Base-by-base conservation (phyloP, 2,113 vertebrate genomes). In the Gobio gobio region DNA sequence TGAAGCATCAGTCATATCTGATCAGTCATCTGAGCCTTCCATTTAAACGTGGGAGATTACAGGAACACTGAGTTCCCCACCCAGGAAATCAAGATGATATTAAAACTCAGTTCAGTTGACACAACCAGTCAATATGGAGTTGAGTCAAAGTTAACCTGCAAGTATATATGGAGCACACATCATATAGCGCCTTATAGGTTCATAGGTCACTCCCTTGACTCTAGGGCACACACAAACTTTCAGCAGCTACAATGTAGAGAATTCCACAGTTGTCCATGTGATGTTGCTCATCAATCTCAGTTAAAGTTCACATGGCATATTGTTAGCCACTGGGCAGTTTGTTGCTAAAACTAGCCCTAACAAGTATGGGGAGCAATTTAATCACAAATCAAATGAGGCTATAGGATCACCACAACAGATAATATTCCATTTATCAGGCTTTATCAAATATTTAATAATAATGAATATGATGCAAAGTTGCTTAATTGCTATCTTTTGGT, bases 261-360 rank as follows among this genome's bases (percentile, higher is more conserved):
- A 43, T 66, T 82, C 29, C 22, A 16, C 12, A 5, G 33, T 36
- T 82, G 79, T 66, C 63, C 45, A 68, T 82, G 43, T 81, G 10
- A 49, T 20, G 10, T 56, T 43, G 22, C 64, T 56, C 29, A 70
- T 1, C 10, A 20, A 63, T 82, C 26, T 51, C 29, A 3, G 77
- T 79, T 61, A 63, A 79, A 79, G 33, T 66, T 82, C 80, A 58
- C 80, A 24, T 68, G 47, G 26, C 12, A 26, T 8, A 82, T 43
- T 56, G 64, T 24, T 5, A 64, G 26, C 63, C 78, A 36, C 9
- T 5, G 13, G 26, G 79, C 45, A 68, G 58, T 49, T 59, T 29
- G 24, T 51, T 82, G 24, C 45, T 12, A 72, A 58, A 82, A 72
- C 49, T 40, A 54, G 29, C 51, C 66, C 10, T 22, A 54, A 63